phyloP scores from a whole-genome alignment of 2,888 invertebrate species.

The Trachelus iudaicus region DNA sequence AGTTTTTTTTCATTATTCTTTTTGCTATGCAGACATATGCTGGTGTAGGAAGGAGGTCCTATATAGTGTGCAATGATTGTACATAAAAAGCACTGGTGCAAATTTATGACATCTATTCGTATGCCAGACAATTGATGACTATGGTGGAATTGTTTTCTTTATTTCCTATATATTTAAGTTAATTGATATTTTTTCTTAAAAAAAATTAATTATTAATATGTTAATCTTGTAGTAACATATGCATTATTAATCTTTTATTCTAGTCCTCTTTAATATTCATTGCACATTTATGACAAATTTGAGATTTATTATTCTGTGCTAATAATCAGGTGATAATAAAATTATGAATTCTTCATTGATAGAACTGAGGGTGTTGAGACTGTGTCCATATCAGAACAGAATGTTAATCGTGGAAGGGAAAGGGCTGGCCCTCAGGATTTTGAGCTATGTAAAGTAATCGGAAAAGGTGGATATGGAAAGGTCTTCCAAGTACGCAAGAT shows the following conservation, averaged over 20 bases:
- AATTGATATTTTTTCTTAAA: neutral
- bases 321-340: neutral
- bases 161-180: neutral
- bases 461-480: slow-evolving; percentile 83
- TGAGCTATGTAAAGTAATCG: slow-evolving; percentile 76
- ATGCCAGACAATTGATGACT: neutral
- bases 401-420: slow-evolving; percentile 87
- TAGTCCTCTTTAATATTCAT: neutral
- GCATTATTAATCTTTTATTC: neutral
- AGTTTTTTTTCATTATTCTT: neutral
- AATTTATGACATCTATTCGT: neutral
- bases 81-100: neutral
- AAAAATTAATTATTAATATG: neutral
- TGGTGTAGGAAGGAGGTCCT: neutral
- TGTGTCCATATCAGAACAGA: slow-evolving; percentile 76
- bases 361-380: slow-evolving; percentile 74
- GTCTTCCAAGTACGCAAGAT: slow-evolving; percentile 75
- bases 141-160: neutral
- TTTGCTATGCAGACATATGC: neutral
- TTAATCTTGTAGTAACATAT: neutral
- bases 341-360: neutral
- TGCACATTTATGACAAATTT: neutral
- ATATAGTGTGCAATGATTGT: neutral
- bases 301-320: neutral
- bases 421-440: slow-evolving; percentile 89